phyloP scores from a whole-genome alignment of 1,140 invertebrate genomes.

The Drosophila grimshawi region DNA sequence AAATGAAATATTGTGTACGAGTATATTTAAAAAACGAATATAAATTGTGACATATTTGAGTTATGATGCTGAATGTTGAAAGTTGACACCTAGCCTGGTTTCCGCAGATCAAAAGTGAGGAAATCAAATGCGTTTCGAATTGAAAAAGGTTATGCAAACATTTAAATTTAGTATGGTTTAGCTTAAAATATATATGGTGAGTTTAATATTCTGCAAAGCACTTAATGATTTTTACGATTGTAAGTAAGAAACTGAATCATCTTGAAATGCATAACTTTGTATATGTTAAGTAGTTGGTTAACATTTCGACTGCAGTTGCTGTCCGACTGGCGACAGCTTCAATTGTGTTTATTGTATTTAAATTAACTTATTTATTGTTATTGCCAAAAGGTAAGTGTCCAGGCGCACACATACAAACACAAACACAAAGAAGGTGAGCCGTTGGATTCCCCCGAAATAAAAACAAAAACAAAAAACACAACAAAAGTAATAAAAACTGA shows the following conservation, averaged over 20 bases:
- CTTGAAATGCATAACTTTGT: background rate
- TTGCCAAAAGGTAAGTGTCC: conserved; percentile 37
- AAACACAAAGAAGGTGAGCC: background rate
- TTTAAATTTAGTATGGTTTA: no score
- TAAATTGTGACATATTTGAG: no score
- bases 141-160: no score
- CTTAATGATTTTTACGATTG: background rate
- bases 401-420: conserved; percentile 16
- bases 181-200: background rate
- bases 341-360: conserved; percentile 82
- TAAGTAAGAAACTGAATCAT: background rate
- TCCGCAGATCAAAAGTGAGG: no score
- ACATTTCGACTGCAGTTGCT: conserved; percentile 22
- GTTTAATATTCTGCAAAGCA: background rate
- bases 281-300: conserved; percentile 5
- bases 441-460: conserved; percentile 18
- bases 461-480: conserved; percentile 54
- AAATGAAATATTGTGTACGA: no score
- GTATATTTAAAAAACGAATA: no score
- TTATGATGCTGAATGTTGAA: no score
- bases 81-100: no score
- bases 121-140: no score
- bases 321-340: conserved; percentile 37
- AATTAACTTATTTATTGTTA: conserved; percentile 83
- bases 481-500: conserved; percentile 77